These are phyloP conservation scores for Chrysina gloriosa DNA, from an alignment of 2,888 invertebrate species.

Conservation along the genomic window DNA sequence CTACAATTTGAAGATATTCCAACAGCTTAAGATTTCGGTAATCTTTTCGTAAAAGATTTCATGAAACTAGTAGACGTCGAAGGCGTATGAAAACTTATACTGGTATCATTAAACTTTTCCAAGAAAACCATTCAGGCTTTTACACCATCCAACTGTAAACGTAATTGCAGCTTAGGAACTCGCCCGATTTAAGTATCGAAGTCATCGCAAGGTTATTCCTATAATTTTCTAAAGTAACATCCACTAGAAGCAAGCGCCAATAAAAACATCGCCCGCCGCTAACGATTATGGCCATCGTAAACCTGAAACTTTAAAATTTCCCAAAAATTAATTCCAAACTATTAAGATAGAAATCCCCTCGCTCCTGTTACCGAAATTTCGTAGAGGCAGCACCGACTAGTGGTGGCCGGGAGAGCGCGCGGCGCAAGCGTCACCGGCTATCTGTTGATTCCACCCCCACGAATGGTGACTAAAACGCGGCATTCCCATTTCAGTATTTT, in stretches of 20 bases:
- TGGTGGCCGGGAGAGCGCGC: background rate
- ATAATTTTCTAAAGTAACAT: background rate
- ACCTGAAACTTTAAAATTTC: slow-evolving; percentile 21
- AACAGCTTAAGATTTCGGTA: no score
- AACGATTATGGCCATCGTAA: slow-evolving; percentile 9
- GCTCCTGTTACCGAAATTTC: background rate
- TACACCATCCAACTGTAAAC: background rate
- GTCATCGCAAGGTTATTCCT: background rate
- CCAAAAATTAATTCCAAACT: slow-evolving; percentile 25
- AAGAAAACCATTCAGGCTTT: no score
- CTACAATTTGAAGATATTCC: no score
- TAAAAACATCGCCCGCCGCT: background rate
- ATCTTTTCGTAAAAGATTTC: no score
- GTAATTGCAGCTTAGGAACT: slow-evolving; percentile 3
- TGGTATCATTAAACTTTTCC: no score
- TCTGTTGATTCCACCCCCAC: slow-evolving; percentile 51
- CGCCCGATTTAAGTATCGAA: background rate
- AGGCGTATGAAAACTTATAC: no score
- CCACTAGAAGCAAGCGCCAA: background rate
- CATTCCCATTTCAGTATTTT: slow-evolving; percentile 44
- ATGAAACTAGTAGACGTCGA: no score
- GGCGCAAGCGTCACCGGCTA: slow-evolving; percentile 47
- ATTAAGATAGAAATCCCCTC: background rate
- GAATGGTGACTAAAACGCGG: slow-evolving; percentile 35
- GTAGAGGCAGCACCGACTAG: background rate